Conservation (phyloP, 2,113 vertebrate species). For the Leptobrachium ailaonicum region DNA sequence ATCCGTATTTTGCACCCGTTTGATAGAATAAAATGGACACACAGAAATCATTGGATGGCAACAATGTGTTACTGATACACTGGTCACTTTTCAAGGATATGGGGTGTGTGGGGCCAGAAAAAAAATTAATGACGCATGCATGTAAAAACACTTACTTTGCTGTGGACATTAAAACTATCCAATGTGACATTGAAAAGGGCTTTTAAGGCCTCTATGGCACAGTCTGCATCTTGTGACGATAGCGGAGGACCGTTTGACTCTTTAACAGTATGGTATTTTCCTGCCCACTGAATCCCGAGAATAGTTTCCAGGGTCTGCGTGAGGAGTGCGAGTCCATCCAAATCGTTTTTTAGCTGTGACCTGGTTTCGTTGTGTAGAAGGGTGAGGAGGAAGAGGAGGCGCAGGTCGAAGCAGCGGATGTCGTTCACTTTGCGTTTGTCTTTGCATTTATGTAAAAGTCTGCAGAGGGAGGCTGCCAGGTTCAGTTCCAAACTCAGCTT, state of each 20-base stretch:
- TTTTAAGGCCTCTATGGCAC: conserved; percentile 91
- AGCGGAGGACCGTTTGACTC: conserved; percentile 72
- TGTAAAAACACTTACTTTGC: conserved; percentile 75
- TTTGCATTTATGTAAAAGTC: conserved; percentile 72
- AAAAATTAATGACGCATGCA: neutral
- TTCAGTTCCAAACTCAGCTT: conserved; percentile 88
- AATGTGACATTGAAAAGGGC: conserved; percentile 94
- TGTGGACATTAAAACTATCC: conserved; percentile 79
- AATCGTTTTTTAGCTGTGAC: conserved; percentile 75
- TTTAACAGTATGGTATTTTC: conserved; percentile 78
- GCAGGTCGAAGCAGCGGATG: conserved; percentile 91
- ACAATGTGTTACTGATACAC: no score
- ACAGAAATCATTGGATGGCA: no score
- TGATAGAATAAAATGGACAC: no score
- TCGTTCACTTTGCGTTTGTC: conserved; percentile 73
- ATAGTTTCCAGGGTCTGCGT: conserved; percentile 87
- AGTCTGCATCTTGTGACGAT: conserved; percentile 82
- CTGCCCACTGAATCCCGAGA: conserved; percentile 84
- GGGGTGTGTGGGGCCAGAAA: no score
- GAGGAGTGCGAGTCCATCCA: conserved; percentile 80
- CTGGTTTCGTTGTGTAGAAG: conserved; percentile 87
- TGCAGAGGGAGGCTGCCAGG: conserved; percentile 82
- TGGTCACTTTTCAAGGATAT: no score
- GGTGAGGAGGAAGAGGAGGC: conserved; percentile 92
- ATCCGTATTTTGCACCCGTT: no score